Percentiles rank a stretch among this genome's conserved stretches.
Evolutionary conservation across 2,113 vertebrate genomes (phyloP).

Genomic region (Aegotheles bennettii): DNA sequence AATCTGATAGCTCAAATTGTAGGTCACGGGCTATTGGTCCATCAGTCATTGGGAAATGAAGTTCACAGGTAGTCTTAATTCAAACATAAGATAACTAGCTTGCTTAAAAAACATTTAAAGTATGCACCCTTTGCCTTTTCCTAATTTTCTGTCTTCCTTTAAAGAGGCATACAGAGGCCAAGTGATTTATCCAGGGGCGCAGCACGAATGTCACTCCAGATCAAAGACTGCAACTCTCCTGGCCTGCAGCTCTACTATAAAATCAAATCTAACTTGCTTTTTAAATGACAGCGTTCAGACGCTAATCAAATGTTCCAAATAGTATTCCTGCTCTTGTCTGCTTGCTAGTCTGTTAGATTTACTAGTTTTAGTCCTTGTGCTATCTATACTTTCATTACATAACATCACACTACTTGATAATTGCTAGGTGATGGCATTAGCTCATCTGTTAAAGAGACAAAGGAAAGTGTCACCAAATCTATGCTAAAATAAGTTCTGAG

Average conservation of each 20-base stretch:
- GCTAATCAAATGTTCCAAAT: slow-evolving; percentile 8
- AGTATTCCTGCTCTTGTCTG: slow-evolving; percentile 24
- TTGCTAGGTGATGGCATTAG: slow-evolving; percentile 46
- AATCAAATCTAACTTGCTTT: neutral
- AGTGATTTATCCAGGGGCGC: neutral
- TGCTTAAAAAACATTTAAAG: neutral
- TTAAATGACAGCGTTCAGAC: neutral
- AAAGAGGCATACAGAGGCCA: neutral
- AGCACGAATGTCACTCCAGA: neutral
- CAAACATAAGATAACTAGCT: neutral
- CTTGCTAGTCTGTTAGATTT: neutral
- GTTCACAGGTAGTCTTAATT: neutral
- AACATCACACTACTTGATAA: slow-evolving; percentile 45
- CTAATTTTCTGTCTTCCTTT: neutral
- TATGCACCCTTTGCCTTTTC: neutral
- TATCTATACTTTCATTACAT: slow-evolving; percentile 64
- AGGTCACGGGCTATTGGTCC: neutral
- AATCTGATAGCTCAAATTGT: neutral
- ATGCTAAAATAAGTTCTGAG: neutral
- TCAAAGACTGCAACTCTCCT: neutral
- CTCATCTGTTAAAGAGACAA: slow-evolving; percentile 17
- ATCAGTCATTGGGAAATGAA: neutral
- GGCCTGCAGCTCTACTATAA: neutral
- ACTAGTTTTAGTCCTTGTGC: slow-evolving; percentile 3
- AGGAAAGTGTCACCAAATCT: neutral